Evolutionary conservation across 35 echinoderm and acorn worm genomes (phyloP), one percentile per base, ranked within the genome.

Genomic region (Heliocidaris erythrogramma): DNA sequence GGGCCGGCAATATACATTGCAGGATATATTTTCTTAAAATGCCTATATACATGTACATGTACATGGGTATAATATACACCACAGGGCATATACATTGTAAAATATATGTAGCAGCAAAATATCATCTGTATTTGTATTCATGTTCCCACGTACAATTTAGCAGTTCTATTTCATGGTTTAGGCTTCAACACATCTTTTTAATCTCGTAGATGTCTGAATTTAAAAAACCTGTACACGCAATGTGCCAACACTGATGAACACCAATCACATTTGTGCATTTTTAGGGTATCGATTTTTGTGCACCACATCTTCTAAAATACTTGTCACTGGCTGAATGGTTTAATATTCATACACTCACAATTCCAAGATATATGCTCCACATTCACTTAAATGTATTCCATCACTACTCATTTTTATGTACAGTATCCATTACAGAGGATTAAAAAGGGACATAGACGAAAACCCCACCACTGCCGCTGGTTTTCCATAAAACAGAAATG

Each of bases 181-280:
- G 65, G 21, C 65, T 78, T 78, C 65, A 78, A 78, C 7, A 78
- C 27, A 78, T 8, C 65, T 27, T 56, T 56, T 42, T 11, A 56
- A 56, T 13, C 8, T 11, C 13, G 52, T 56, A 56, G 52, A 56
- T 27, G 6, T 21, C 7, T 27, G 4, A 78, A 78, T 78, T 21
- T n/a, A n/a, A 78, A 78, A 78, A n/a, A 24, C 65, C 24, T 6
- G 7, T 69, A 69, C 21, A 24, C 17, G 24, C 21, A 69, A 18
- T 69, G 16, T 69, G 60, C 60, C 65, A 78, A n/a, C 21, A 78
- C 18, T 7, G 65, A 78, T 21, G 27, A 69, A 78, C 65, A 78
- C 27, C 65, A 27, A 78, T 78, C 65, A 78, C 65, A 78, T 78
- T 78, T 78, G 65, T 78, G 65, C 65, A 78, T 78, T 78, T 78